These are phyloP conservation scores for Axea sp. DNA, from an alignment of 2,888 invertebrate genomes.

Conservation along the genomic window DNA sequence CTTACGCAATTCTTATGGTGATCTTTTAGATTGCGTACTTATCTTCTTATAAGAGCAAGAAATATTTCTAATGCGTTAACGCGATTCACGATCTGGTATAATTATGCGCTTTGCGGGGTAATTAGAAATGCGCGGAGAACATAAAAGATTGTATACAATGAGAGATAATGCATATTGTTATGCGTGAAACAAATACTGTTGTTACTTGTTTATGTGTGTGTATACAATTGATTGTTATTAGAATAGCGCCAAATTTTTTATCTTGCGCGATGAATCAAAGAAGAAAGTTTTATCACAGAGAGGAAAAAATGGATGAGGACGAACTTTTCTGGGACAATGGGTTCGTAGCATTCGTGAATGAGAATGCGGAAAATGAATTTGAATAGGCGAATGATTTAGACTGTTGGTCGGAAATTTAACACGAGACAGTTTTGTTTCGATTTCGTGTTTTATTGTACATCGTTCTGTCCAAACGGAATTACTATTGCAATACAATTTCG, in stretches of 20 bases:
- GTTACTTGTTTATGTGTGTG: constrained; percentile 33
- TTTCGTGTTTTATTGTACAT: constrained; percentile 3
- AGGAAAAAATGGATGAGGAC: constrained; percentile 21
- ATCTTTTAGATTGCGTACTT: constrained; percentile 26
- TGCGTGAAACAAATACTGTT: constrained; percentile 23
- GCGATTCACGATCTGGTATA: constrained; percentile 41
- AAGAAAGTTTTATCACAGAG: constrained; percentile 42
- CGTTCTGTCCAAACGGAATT: not conserved
- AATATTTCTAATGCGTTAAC: constrained; percentile 53
- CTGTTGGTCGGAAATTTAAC: constrained; percentile 23
- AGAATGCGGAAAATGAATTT: constrained; percentile 36
- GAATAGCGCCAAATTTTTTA: constrained; percentile 39
- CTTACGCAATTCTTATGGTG: constrained; percentile 58
- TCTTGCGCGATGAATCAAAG: constrained; percentile 42
- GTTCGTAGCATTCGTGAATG: constrained; percentile 33
- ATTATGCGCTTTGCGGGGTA: constrained; percentile 55
- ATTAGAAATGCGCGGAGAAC: constrained; percentile 55
- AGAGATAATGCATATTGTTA: constrained; percentile 37
- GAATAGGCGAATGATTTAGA: constrained; percentile 8
- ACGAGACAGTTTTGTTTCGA: constrained; percentile 29
- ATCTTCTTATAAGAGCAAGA: constrained; percentile 36
- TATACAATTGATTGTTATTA: constrained; percentile 28
- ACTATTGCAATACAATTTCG: not conserved
- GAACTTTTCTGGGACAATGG: constrained; percentile 53
- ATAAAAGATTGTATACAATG: constrained; percentile 30